These are phyloP conservation scores for Nymphalis polychloros DNA, from an alignment of 2,888 invertebrate genomes.

Conservation along the genomic window DNA sequence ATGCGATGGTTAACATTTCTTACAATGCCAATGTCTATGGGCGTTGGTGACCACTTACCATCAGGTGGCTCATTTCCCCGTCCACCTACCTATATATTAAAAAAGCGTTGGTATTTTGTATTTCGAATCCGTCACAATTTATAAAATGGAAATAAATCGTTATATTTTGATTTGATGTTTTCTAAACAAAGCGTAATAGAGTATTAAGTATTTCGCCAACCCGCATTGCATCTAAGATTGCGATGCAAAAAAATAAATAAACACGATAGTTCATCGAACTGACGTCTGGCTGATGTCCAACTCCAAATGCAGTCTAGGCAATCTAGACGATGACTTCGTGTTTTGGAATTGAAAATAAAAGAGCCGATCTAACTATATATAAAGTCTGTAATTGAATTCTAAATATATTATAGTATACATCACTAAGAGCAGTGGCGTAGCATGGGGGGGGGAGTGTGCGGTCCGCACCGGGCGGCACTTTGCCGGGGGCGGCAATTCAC, in stretches of 20 bases:
- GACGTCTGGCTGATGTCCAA: slow-evolving; percentile 40
- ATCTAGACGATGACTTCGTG: slow-evolving; percentile 31
- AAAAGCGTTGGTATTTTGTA: slow-evolving; percentile 69
- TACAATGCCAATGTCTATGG: too few relatives aligned
- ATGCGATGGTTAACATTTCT: too few relatives aligned
- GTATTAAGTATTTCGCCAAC: slow-evolving; percentile 8
- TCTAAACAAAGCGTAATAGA: slow-evolving; percentile 47
- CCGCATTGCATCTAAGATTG: slow-evolving; percentile 26
- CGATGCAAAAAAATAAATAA: slow-evolving; percentile 29
- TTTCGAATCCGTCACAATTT: slow-evolving; percentile 75
- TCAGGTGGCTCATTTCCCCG: too few relatives aligned
- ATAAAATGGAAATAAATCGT: slow-evolving; percentile 78
- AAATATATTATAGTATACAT: neutral
- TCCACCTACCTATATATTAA: too few relatives aligned
- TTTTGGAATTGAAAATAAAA: slow-evolving; percentile 25
- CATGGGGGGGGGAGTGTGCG: too few relatives aligned
- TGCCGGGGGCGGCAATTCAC: too few relatives aligned
- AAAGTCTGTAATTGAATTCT: neutral
- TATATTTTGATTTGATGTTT: slow-evolving; percentile 75
- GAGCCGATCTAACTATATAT: neutral
- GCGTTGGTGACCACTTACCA: too few relatives aligned
- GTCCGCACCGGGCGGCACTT: too few relatives aligned
- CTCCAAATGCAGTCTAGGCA: slow-evolving; percentile 38
- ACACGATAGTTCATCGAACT: slow-evolving; percentile 41
- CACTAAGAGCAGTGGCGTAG: too few relatives aligned